Conservation (phyloP, 2,888 invertebrate genomes). For the Ochropacha duplaris region DNA sequence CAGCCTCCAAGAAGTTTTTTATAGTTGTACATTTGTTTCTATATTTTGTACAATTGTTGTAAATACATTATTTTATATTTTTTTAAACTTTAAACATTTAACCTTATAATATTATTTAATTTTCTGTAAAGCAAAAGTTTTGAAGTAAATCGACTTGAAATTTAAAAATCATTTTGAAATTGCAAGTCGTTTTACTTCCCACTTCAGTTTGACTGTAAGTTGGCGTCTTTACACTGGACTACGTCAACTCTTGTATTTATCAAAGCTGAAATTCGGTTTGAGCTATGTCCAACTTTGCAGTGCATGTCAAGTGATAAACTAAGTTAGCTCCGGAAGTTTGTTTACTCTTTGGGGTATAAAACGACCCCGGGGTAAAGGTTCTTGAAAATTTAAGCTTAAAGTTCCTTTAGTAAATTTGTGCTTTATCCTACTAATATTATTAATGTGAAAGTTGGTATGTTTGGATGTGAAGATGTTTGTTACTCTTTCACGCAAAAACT, state of each 20-base stretch:
- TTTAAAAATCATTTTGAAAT: not conserved
- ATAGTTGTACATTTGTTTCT: too few relatives aligned
- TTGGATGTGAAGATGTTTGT: too few relatives aligned
- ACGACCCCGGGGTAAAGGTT: not conserved
- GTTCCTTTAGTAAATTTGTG: not conserved
- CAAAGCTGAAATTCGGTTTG: constrained; percentile 39
- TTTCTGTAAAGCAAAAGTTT: not conserved
- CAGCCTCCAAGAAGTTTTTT: too few relatives aligned
- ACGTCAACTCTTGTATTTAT: constrained; percentile 34
- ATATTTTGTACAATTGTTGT: too few relatives aligned
- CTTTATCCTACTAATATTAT: too few relatives aligned
- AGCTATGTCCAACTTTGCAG: constrained; percentile 24
- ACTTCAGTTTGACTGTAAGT: not conserved
- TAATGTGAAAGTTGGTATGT: too few relatives aligned
- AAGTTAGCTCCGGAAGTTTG: constrained; percentile 6
- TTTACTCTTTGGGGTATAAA: not conserved
- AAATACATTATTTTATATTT: too few relatives aligned
- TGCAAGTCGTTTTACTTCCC: too few relatives aligned
- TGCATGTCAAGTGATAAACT: constrained; percentile 26
- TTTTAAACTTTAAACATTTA: too few relatives aligned
- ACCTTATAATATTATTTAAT: too few relatives aligned
- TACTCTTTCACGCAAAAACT: too few relatives aligned
- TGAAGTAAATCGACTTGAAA: not conserved
- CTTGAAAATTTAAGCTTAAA: constrained; percentile 2
- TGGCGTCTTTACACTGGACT: constrained; percentile 21